Conservation (phyloP, 2,888 invertebrate genomes). For the Tinea semifulvella region DNA sequence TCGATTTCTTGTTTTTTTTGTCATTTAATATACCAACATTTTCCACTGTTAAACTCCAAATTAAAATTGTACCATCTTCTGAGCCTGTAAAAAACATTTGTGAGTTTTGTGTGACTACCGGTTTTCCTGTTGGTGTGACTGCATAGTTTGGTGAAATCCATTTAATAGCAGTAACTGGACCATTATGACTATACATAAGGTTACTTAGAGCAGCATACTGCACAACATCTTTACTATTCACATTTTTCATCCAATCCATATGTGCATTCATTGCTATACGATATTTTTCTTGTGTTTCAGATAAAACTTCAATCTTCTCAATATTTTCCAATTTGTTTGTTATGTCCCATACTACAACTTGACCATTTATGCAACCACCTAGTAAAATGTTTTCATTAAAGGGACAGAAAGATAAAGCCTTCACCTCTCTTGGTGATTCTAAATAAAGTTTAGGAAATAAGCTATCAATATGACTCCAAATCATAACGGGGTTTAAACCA, state of each 20-base stretch:
- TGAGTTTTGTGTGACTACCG: slow-evolving; percentile 40
- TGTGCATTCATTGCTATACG: slow-evolving; percentile 67
- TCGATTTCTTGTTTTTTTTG: slow-evolving; percentile 48
- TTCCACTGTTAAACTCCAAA: slow-evolving; percentile 75
- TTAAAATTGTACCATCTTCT: slow-evolving; percentile 72
- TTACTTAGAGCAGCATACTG: slow-evolving; percentile 69
- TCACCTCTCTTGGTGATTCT: slow-evolving; percentile 73
- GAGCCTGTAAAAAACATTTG: slow-evolving; percentile 73
- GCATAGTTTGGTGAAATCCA: slow-evolving; percentile 74
- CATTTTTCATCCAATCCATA: slow-evolving; percentile 75
- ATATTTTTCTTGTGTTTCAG: slow-evolving; percentile 70
- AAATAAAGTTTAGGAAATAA: slow-evolving; percentile 75
- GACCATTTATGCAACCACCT: slow-evolving; percentile 78
- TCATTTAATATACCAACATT: slow-evolving; percentile 37
- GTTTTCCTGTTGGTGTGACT: slow-evolving; percentile 69
- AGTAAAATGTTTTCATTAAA: slow-evolving; percentile 73
- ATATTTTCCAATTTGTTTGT: slow-evolving; percentile 69
- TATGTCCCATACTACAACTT: slow-evolving; percentile 76
- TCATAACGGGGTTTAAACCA: slow-evolving; percentile 71
- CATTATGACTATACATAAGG: slow-evolving; percentile 69
- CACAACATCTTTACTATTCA: slow-evolving; percentile 66
- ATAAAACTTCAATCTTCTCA: slow-evolving; percentile 69
- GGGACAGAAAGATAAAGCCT: slow-evolving; percentile 73
- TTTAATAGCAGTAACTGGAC: slow-evolving; percentile 69
- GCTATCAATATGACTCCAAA: slow-evolving; percentile 80